Percentiles rank a stretch among this genome's conserved stretches.
phyloP scores from a whole-genome alignment of 35 echinoderm and acorn worm species.

The Acanthaster planci region DNA sequence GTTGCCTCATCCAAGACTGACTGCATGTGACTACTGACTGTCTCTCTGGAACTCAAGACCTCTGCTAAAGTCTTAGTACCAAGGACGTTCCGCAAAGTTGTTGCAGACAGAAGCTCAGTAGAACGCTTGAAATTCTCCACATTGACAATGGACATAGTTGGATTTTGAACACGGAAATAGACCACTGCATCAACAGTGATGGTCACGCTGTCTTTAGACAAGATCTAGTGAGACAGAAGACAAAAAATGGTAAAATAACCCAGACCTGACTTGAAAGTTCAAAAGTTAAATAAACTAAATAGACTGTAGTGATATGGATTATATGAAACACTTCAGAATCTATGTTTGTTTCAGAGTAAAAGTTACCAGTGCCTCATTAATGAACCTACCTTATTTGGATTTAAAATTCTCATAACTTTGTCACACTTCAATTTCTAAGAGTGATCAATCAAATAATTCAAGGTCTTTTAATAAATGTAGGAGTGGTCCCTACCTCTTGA shows the following conservation, averaged over 20 bases:
- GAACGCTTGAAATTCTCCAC: slow-evolving; percentile 66
- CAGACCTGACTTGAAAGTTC: too few species aligned
- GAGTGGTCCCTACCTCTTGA: slow-evolving; percentile 54
- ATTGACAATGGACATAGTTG: slow-evolving; percentile 67
- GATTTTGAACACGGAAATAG: slow-evolving; percentile 69
- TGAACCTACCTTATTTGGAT: too few species aligned
- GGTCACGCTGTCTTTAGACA: slow-evolving; percentile 82
- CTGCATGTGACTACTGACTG: slow-evolving; percentile 88
- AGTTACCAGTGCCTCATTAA: too few species aligned
- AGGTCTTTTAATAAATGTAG: too few species aligned
- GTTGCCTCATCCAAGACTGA: slow-evolving; percentile 89
- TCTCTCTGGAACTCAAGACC: slow-evolving; percentile 79
- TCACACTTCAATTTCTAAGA: too few species aligned
- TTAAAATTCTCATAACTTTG: too few species aligned
- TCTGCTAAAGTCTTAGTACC: slow-evolving; percentile 89
- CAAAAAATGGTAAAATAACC: too few species aligned
- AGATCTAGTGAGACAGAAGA: slow-evolving; percentile 25
- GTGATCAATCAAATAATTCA: too few species aligned
- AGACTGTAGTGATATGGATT: too few species aligned
- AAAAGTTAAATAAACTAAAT: too few species aligned
- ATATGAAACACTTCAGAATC: too few species aligned
- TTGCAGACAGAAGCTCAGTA: slow-evolving; percentile 63
- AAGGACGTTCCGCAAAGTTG: slow-evolving; percentile 83
- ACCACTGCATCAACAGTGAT: slow-evolving; percentile 81
- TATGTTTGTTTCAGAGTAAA: too few species aligned